Base-by-base conservation (phyloP, 2,797 vertebrate genomes). In the Neostethus bicornis region DNA sequence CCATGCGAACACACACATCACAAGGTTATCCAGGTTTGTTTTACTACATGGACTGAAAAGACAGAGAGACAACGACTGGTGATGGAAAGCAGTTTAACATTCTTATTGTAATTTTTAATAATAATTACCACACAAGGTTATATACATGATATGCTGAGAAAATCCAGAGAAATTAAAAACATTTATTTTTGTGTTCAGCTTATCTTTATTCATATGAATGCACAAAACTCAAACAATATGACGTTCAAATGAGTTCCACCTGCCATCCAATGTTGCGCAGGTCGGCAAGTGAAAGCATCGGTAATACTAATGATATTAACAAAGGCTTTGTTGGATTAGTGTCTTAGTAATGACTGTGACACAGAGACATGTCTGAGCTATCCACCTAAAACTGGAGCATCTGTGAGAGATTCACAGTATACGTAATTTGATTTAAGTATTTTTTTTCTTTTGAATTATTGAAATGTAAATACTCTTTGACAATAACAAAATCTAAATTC, bases 31-130 rank as follows among this genome's bases (percentile, higher is more conserved):
- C 54, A 21, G 35, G 35, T 63, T 55, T 43, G 28, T 72, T 41
- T 48, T 28, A 55, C 14, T 48, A 51, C 26, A 71, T 26, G 32
- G 46, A 29, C 49, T 58, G 56, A 54, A 44, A 66, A 62, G 45
- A 62, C 25, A 70, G n/a, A 42, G 41, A 52, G 5, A 11, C 21
- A 41, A 11, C 21, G 41, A 31, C 28, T 46, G 21, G 45, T 49
- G 56, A 48, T 39, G 28, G 26, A 55, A 54, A 26, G 4, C 29
- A 46, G 38, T 12, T 53, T 56, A 28, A 43, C 51, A 41, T 34
- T 48, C 6, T 45, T 37, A 9, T 20, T 39, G 6, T n/a, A 46
- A 43, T 54, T 52, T 55, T 37, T 19, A 11, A 26, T 38, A 34
- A 13, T 42, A 38, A 43, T 53, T 29, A 26, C 35, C 14, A 37